Evolutionary conservation across 2,888 invertebrate genomes (phyloP).

Genomic region (Eupithecia inturbata): DNA sequence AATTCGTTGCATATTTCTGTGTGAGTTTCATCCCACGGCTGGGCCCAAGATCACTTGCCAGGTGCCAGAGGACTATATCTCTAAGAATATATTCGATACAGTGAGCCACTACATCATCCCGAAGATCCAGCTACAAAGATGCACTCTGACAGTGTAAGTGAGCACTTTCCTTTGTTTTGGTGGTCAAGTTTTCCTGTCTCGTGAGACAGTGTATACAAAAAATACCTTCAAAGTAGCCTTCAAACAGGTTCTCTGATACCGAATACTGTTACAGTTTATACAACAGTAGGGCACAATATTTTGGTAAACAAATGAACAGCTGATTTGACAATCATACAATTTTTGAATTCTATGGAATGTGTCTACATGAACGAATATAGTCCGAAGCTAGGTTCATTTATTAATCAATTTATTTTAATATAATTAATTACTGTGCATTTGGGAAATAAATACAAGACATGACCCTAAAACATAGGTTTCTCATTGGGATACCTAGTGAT

Average conservation of each 20-base stretch:
- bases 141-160: constrained; percentile 91
- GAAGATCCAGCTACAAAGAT: constrained; percentile 90
- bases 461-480: no score
- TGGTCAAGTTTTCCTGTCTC: constrained; percentile 9
- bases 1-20: constrained; percentile 91
- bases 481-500: no score
- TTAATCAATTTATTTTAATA: no score
- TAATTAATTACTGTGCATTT: no score
- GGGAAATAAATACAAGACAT: no score
- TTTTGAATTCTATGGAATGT: no score
- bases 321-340: background rate
- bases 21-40: constrained; percentile 90
- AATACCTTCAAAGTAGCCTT: background rate
- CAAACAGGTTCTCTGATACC: background rate
- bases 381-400: no score
- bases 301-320: background rate
- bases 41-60: constrained; percentile 92
- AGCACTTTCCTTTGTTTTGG: constrained; percentile 17
- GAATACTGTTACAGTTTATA: background rate
- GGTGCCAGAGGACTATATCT: constrained; percentile 91
- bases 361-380: no score
- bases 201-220: background rate
- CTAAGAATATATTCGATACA: constrained; percentile 92
- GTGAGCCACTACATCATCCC: constrained; percentile 93
- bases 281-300: background rate